A percentile compares a stretch with the other conserved stretches of the same genome.
Conservation (phyloP, 37 sponge, comb jelly and placozoan genomes). For the Ianthella basta region DNA sequence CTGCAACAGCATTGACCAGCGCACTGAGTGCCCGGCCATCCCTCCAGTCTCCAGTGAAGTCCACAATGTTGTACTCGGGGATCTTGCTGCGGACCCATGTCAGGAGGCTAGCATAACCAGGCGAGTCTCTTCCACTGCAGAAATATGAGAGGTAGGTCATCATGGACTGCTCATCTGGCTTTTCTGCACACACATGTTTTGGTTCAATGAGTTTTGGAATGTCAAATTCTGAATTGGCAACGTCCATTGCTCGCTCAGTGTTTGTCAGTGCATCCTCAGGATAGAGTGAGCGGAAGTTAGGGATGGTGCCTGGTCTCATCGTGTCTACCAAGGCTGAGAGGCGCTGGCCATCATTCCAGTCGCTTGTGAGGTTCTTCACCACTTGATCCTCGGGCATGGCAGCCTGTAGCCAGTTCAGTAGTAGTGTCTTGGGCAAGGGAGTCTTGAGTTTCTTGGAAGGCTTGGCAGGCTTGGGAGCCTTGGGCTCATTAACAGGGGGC, state of each 20-base stretch:
- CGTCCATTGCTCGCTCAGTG: constrained; percentile 63
- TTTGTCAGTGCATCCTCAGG: constrained; percentile 63
- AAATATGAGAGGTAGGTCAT: constrained; percentile 90
- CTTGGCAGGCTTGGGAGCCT: neutral
- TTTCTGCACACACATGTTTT: constrained; percentile 62
- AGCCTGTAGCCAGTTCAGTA: constrained; percentile 68
- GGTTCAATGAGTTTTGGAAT: constrained; percentile 71
- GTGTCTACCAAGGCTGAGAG: constrained; percentile 74
- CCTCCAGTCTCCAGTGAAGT: constrained; percentile 82
- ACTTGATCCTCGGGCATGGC: constrained; percentile 37
- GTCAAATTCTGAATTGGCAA: constrained; percentile 72
- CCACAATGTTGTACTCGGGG: constrained; percentile 63
- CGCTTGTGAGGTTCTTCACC: constrained; percentile 36
- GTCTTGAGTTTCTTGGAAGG: constrained; percentile 39
- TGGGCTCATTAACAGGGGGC: too few species aligned
- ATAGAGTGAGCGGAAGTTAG: constrained; percentile 64
- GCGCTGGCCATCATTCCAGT: constrained; percentile 80
- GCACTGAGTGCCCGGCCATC: constrained; percentile 75
- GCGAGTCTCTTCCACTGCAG: constrained; percentile 67
- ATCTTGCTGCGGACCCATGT: constrained; percentile 78
- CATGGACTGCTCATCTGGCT: constrained; percentile 81
- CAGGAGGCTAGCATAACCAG: constrained; percentile 64
- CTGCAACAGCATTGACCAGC: constrained; percentile 73
- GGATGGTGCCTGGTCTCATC: constrained; percentile 80
- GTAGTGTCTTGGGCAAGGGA: constrained; percentile 65